Evolutionary conservation across 2,797 vertebrate genomes (phyloP).

Genomic region (Coluber constrictor): DNA sequence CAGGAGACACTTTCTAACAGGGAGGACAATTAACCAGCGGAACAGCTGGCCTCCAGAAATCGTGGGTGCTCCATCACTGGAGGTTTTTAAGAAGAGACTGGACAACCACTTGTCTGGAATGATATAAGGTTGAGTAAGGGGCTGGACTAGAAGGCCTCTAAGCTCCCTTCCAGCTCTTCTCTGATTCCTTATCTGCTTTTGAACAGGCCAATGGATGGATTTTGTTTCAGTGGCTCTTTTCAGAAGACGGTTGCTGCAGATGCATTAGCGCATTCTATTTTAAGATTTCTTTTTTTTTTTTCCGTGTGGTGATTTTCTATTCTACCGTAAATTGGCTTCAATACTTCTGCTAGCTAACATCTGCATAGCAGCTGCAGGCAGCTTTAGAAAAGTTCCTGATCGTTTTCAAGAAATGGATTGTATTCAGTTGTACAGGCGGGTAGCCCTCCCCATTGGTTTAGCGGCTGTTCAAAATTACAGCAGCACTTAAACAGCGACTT

Average conservation of each 20-base stretch:
- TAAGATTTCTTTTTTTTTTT: background rate
- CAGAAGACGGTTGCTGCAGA: background rate
- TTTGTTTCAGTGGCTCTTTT: background rate
- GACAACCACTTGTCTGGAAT: no score
- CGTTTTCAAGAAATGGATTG: background rate
- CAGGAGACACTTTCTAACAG: no score
- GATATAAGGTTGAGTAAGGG: background rate
- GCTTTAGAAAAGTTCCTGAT: background rate
- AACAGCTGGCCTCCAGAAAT: no score
- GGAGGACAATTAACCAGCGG: no score
- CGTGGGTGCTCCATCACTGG: no score
- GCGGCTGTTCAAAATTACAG: background rate
- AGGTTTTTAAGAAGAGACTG: no score
- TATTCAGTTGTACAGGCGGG: background rate
- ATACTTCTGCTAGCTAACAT: background rate
- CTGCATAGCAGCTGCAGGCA: background rate
- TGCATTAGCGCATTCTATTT: background rate
- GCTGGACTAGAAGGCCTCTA: background rate
- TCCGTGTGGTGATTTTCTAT: background rate
- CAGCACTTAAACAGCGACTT: background rate
- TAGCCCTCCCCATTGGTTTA: background rate
- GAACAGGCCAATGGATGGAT: background rate
- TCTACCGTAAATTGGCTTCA: background rate
- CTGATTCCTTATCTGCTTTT: background rate
- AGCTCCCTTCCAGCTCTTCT: background rate